Evolutionary conservation across 2,797 vertebrate species (phyloP).

Genomic region (Scleropages formosus): DNA sequence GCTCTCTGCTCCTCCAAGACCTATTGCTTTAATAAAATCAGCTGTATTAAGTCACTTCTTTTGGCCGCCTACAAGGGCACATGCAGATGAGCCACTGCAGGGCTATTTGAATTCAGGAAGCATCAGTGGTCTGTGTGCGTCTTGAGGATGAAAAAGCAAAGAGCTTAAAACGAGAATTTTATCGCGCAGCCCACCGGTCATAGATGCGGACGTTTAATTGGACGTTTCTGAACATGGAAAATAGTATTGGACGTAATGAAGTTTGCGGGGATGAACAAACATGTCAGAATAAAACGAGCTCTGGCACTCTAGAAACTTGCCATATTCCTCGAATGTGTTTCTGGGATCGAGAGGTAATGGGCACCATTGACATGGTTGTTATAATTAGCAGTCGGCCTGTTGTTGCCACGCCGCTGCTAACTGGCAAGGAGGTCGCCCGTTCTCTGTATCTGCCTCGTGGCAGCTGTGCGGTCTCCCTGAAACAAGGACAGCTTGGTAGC

Average conservation of each 20-base stretch:
- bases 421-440: too few species aligned
- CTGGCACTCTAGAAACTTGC: too few species aligned
- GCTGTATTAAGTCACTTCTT: neutral
- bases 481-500: too few species aligned
- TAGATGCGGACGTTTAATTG: neutral
- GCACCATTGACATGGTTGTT: too few species aligned
- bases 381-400: too few species aligned
- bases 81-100: neutral
- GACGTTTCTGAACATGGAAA: neutral
- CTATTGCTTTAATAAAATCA: slow-evolving; percentile 41
- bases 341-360: too few species aligned
- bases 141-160: neutral
- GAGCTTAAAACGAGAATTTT: neutral
- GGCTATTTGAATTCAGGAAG: neutral
- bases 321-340: too few species aligned
- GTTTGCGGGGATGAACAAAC: neutral
- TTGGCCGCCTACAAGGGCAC: neutral
- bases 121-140: neutral
- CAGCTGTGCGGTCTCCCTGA: too few species aligned
- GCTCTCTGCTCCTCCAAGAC: slow-evolving; percentile 37
- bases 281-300: too few species aligned
- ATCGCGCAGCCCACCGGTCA: too few species aligned
- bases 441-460: too few species aligned
- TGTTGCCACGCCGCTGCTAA: too few species aligned
- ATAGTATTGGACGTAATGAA: neutral